Percentiles rank a stretch among this genome's conserved stretches.
These are phyloP conservation scores for Scaptomyza parva DNA, from an alignment of 2,888 invertebrate species.

Conservation along the genomic window DNA sequence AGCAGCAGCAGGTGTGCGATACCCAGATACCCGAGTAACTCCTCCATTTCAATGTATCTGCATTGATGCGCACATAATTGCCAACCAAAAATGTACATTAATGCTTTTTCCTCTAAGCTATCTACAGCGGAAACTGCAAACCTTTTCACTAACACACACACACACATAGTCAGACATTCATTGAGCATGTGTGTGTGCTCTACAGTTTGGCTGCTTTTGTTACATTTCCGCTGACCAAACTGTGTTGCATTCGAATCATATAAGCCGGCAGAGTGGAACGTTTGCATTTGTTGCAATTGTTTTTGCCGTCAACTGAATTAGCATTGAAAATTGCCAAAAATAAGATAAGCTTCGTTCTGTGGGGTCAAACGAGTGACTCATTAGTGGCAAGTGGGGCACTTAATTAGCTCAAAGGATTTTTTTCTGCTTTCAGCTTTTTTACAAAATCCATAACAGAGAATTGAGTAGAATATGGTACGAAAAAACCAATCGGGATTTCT, in stretches of 20 bases:
- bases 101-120: slow-evolving; percentile 25
- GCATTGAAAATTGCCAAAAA: slow-evolving; percentile 67
- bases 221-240: slow-evolving; percentile 53
- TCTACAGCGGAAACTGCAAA: neutral
- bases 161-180: neutral
- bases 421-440: slow-evolving; percentile 9
- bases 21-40: slow-evolving; percentile 23
- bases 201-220: slow-evolving; percentile 52
- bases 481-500: neutral
- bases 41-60: slow-evolving; percentile 26
- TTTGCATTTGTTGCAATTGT: slow-evolving; percentile 26
- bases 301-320: slow-evolving; percentile 48
- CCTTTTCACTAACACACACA: neutral
- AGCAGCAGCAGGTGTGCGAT: slow-evolving; percentile 25
- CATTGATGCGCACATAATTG: slow-evolving; percentile 64
- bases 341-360: slow-evolving; percentile 46
- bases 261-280: slow-evolving; percentile 51
- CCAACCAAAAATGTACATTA: slow-evolving; percentile 65
- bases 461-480: too few relatives aligned
- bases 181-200: slow-evolving; percentile 2
- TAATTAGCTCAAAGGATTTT: slow-evolving; percentile 53
- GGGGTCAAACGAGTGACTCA: slow-evolving; percentile 33
- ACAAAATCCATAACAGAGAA: slow-evolving; percentile 3
- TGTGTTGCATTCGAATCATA: slow-evolving; percentile 44
- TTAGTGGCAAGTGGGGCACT: slow-evolving; percentile 55